These are phyloP conservation scores for Hemicentrotus pulcherrimus DNA, from an alignment of 35 echinoderm and acorn worm species.

Conservation along the genomic window DNA sequence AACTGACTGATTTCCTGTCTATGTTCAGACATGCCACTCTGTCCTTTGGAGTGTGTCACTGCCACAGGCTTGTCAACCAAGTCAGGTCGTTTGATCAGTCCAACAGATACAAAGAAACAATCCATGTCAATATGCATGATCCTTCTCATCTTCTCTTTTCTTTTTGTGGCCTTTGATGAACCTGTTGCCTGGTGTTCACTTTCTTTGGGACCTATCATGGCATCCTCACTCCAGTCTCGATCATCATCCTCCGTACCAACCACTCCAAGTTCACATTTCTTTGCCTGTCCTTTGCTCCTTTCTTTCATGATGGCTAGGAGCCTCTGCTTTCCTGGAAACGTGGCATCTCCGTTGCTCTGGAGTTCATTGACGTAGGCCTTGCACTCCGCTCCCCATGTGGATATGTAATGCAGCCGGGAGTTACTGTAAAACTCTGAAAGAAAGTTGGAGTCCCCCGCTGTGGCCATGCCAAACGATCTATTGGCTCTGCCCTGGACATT, in stretches of 20 bases:
- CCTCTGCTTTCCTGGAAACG: constrained; percentile 79
- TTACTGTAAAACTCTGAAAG: constrained; percentile 94
- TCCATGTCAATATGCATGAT: constrained; percentile 99
- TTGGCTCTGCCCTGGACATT: background rate
- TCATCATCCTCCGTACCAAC: background rate
- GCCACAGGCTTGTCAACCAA: constrained; percentile 91
- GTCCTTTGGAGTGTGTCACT: constrained; percentile 90
- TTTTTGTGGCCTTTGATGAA: background rate
- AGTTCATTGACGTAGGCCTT: constrained; percentile 89
- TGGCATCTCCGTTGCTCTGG: constrained; percentile 69
- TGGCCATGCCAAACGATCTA: constrained; percentile 29
- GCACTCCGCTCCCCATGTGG: constrained; percentile 97
- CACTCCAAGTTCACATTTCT: background rate
- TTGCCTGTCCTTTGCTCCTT: background rate
- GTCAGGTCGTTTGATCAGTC: constrained; percentile 80
- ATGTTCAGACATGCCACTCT: constrained; percentile 65
- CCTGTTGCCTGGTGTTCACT: background rate
- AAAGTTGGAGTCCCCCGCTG: constrained; percentile 79
- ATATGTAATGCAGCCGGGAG: constrained; percentile 88
- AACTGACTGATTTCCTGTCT: constrained; percentile 72
- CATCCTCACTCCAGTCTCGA: background rate
- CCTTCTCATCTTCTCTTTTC: background rate
- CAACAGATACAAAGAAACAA: constrained; percentile 98
- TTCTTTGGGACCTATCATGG: background rate
- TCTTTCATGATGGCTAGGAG: constrained; percentile 49